These are phyloP conservation scores for Junonia oenone DNA, from an alignment of 2,888 invertebrate genomes.

Conservation along the genomic window DNA sequence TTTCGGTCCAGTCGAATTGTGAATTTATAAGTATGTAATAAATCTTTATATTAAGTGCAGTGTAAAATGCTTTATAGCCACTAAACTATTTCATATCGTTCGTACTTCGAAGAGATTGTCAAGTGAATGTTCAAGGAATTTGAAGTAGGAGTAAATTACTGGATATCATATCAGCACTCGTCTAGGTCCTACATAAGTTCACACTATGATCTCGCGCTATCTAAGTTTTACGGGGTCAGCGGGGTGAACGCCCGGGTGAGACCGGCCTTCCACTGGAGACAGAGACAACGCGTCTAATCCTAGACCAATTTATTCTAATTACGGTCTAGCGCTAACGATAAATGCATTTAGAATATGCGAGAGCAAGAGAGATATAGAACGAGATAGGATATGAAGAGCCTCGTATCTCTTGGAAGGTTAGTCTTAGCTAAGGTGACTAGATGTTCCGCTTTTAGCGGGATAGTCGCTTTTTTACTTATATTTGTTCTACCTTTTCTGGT, in stretches of 20 bases:
- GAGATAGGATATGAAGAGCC: background rate
- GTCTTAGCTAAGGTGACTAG: background rate
- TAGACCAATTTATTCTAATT: background rate
- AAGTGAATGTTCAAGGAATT: background rate
- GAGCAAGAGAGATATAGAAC: background rate
- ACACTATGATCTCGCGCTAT: constrained; percentile 9
- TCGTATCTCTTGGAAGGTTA: background rate
- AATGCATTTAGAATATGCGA: background rate
- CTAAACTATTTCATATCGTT: background rate
- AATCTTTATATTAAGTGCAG: too few species aligned
- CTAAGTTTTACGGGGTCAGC: constrained; percentile 19
- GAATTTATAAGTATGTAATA: too few species aligned
- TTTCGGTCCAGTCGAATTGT: too few species aligned
- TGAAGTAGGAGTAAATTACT: background rate
- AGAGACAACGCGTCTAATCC: background rate
- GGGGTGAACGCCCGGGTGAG: constrained; percentile 19
- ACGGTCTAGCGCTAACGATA: background rate
- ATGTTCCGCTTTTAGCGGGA: too few species aligned
- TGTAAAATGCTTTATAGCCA: background rate
- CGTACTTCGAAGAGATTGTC: background rate
- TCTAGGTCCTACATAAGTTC: background rate
- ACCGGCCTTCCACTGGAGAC: background rate
- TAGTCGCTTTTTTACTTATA: too few species aligned
- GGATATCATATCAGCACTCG: background rate
- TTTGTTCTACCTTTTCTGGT: too few species aligned